phyloP scores from a whole-genome alignment of 2,797 vertebrate genomes.

The Ptychadena robeensis region DNA sequence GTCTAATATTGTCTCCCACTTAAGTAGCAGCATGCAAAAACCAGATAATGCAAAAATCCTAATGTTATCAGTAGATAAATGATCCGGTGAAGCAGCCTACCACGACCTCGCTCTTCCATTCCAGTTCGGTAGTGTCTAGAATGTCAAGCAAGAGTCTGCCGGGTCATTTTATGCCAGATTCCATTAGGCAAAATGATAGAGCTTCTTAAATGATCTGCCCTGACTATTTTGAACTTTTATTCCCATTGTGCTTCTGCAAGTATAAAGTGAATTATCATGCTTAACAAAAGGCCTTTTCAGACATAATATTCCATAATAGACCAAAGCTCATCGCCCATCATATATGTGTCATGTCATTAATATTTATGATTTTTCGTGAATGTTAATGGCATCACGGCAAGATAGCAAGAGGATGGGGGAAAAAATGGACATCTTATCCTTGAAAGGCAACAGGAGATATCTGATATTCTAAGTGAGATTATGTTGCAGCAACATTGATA shows the following conservation, averaged over 20 bases:
- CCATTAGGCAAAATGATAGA: conserved; percentile 46
- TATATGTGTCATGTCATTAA: conserved; percentile 56
- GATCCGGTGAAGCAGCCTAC: neutral
- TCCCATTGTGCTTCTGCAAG: conserved; percentile 46
- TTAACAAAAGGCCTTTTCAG: conserved; percentile 53
- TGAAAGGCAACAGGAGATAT: conserved; percentile 36
- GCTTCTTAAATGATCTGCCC: conserved; percentile 47
- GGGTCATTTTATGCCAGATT: conserved; percentile 46
- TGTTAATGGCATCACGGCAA: conserved; percentile 52
- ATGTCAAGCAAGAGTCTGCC: neutral
- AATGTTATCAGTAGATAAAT: conserved; percentile 25
- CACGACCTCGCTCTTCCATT: conserved; percentile 26
- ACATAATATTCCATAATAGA: conserved; percentile 52
- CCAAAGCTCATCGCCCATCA: conserved; percentile 35
- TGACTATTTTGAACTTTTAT: conserved; percentile 54
- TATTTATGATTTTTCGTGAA: conserved; percentile 51
- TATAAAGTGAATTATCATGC: conserved; percentile 55
- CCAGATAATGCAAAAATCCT: neutral
- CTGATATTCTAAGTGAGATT: conserved; percentile 45
- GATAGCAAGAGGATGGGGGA: conserved; percentile 4
- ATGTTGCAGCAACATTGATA: conserved; percentile 23
- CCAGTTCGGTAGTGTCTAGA: conserved; percentile 25
- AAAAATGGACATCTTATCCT: conserved; percentile 26
- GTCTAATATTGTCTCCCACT: neutral
- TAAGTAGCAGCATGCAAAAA: neutral